phyloP scores from a whole-genome alignment of 2,888 invertebrate species.

The Caenorhabditis panamensis region DNA sequence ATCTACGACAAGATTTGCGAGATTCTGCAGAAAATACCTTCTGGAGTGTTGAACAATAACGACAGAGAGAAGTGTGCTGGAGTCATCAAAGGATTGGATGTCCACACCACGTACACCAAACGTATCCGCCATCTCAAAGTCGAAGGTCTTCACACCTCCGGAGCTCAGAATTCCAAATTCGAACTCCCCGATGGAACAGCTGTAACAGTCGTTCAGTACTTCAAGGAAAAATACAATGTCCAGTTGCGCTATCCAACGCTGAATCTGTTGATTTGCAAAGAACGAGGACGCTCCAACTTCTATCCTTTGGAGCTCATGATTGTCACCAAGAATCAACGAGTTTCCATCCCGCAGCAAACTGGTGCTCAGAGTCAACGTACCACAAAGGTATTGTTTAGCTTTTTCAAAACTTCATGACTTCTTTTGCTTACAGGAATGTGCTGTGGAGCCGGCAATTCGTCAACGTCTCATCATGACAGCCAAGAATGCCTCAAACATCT shows the following conservation, averaged over 20 bases:
- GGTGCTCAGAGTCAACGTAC: slow-evolving; percentile 52
- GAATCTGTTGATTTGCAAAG: slow-evolving; percentile 54
- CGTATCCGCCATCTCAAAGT: slow-evolving; percentile 23
- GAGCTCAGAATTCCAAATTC: slow-evolving; percentile 4
- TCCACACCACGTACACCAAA: slow-evolving; percentile 17
- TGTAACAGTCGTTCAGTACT: slow-evolving; percentile 36
- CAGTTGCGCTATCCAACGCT: slow-evolving; percentile 58
- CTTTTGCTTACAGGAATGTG: slow-evolving; percentile 34
- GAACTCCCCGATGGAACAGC: slow-evolving; percentile 2
- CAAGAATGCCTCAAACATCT: background rate
- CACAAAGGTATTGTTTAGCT: slow-evolving; percentile 32
- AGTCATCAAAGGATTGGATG: slow-evolving; percentile 57
- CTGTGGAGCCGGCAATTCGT: slow-evolving; percentile 17
- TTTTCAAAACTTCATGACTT: background rate
- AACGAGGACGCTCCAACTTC: slow-evolving; percentile 44
- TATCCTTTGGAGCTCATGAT: slow-evolving; percentile 67
- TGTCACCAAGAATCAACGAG: slow-evolving; percentile 66
- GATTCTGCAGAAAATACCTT: slow-evolving; percentile 4
- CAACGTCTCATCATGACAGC: slow-evolving; percentile 24
- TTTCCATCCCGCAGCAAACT: slow-evolving; percentile 65
- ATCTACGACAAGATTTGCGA: slow-evolving; percentile 43
- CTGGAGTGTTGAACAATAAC: background rate
- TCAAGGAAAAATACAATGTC: slow-evolving; percentile 48
- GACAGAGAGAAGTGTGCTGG: slow-evolving; percentile 14
- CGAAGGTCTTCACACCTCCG: slow-evolving; percentile 29